Percentiles rank a stretch among this genome's conserved stretches.
Conservation (phyloP, 2,888 invertebrate genomes). For the Stenodema calcarata region DNA sequence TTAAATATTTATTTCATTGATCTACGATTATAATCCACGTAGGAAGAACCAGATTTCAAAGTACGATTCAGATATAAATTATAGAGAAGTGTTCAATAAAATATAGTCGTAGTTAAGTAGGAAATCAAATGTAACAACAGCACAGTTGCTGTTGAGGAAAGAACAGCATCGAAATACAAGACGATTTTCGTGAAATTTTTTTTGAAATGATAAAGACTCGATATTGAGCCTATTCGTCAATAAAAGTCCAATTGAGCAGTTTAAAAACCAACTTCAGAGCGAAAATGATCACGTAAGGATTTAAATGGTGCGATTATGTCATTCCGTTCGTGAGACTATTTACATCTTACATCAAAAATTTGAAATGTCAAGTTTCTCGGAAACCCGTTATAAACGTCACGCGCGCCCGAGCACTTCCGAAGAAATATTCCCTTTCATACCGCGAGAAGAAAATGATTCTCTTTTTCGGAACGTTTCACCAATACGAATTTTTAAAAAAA, state of each 20-base stretch:
- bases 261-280: slow-evolving; percentile 9
- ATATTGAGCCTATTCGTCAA: not conserved
- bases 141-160: not conserved
- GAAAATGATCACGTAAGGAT: slow-evolving; percentile 9
- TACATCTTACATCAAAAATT: not conserved
- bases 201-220: not conserved
- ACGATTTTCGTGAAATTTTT: not conserved
- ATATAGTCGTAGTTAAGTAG: no score
- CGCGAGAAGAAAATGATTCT: not conserved
- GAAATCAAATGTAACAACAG: not conserved
- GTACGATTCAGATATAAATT: not conserved
- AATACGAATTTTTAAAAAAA: not conserved
- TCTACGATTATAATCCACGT: slow-evolving; percentile 48
- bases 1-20: slow-evolving; percentile 23
- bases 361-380: not conserved
- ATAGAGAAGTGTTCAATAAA: not conserved
- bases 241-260: slow-evolving; percentile 13
- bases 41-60: slow-evolving; percentile 55
- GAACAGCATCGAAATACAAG: not conserved
- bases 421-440: not conserved
- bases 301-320: not conserved
- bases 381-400: not conserved
- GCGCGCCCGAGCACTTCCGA: not conserved
- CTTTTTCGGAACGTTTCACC: not conserved
- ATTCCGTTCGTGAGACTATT: not conserved